Conservation (phyloP, 2,888 invertebrate genomes). For the Epirrhoe alternata region DNA sequence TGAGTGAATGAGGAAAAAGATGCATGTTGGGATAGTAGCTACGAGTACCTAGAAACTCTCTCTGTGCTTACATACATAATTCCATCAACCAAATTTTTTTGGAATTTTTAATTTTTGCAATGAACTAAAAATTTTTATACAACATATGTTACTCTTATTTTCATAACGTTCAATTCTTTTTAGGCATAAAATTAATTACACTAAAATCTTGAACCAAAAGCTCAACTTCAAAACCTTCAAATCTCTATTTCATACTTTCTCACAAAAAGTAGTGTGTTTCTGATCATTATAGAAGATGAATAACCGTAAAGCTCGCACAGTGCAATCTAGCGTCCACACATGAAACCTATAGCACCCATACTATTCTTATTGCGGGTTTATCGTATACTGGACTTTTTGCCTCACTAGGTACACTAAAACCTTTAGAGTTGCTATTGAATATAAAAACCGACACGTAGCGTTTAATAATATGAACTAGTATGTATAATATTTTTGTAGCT, state of each 20-base stretch:
- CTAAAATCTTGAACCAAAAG: neutral
- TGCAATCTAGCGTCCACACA: constrained; percentile 45
- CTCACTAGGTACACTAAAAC: constrained; percentile 63
- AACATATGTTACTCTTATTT: too few species aligned
- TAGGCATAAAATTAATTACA: too few species aligned
- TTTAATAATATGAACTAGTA: neutral
- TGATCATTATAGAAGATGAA: constrained; percentile 12
- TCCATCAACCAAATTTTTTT: too few species aligned
- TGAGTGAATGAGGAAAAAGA: too few species aligned
- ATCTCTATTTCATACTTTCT: too few species aligned
- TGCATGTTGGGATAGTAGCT: too few species aligned
- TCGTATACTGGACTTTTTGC: constrained; percentile 69
- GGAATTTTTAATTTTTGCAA: too few species aligned
- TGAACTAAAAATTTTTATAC: too few species aligned
- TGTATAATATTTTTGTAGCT: neutral
- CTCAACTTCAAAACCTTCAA: neutral
- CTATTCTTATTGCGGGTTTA: constrained; percentile 71
- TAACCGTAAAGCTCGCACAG: constrained; percentile 17
- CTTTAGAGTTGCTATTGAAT: constrained; percentile 58
- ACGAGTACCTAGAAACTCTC: too few species aligned
- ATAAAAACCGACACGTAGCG: constrained; percentile 45
- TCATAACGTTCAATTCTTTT: too few species aligned
- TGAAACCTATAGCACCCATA: constrained; percentile 45
- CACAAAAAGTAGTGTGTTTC: neutral
- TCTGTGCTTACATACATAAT: too few species aligned